Percentiles rank a stretch among this genome's conserved stretches.
Conservation (phyloP, 2,888 invertebrate genomes). For the Apomyelois bistriatella region DNA sequence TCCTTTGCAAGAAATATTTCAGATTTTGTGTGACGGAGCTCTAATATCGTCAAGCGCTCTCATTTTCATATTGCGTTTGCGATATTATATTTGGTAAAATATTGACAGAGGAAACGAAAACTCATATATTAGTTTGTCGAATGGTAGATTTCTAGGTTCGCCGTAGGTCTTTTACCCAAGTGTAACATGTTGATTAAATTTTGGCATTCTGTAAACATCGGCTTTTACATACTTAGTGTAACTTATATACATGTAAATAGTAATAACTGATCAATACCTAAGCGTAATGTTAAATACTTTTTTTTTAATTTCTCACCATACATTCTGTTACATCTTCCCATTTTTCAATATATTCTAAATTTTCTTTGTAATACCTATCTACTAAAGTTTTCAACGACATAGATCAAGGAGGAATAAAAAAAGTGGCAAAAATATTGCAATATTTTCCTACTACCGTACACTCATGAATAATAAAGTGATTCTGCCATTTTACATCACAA, state of each 20-base stretch:
- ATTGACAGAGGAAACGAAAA: neutral
- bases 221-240: too few relatives aligned
- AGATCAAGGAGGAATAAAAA: neutral
- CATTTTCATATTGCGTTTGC: conserved; percentile 42
- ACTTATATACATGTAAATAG: too few relatives aligned
- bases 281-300: too few relatives aligned
- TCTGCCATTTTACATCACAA: conserved; percentile 19
- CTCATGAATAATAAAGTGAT: conserved; percentile 5
- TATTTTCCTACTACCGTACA: neutral
- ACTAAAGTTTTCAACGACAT: too few relatives aligned
- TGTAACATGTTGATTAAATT: neutral
- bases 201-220: neutral
- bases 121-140: conserved; percentile 12
- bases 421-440: neutral
- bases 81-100: conserved; percentile 28
- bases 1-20: conserved; percentile 47
- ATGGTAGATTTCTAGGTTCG: neutral
- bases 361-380: too few relatives aligned
- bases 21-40: conserved; percentile 39
- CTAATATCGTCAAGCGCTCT: conserved; percentile 38
- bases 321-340: too few relatives aligned
- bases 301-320: too few relatives aligned
- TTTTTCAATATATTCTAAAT: too few relatives aligned
- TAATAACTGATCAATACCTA: too few relatives aligned
- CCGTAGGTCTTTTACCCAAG: neutral